phyloP scores from a whole-genome alignment of 2,797 vertebrate species.

The Pipistrellus kuhlii region DNA sequence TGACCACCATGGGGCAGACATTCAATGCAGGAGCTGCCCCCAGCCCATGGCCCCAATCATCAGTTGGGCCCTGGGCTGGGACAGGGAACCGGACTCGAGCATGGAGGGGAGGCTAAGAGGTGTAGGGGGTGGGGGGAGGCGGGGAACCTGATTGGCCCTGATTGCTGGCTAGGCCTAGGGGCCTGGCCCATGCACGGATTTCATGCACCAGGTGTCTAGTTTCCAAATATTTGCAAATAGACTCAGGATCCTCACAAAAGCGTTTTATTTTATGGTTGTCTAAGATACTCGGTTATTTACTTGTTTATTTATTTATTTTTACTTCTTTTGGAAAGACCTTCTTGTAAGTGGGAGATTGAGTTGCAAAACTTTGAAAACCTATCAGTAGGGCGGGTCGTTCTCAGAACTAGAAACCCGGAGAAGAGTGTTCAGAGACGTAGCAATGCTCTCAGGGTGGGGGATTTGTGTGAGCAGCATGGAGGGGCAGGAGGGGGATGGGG shows the following conservation, averaged over 20 bases:
- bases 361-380: background rate
- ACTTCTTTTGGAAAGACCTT: constrained; percentile 6
- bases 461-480: background rate
- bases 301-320: background rate
- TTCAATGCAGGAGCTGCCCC: no score
- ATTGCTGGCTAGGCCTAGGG: no score
- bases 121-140: no score
- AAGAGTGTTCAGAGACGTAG: fast-evolving
- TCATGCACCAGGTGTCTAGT: no score
- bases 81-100: no score
- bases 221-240: background rate
- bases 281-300: background rate
- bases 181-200: no score
- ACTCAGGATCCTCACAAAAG: background rate
- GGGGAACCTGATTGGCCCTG: no score
- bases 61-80: no score
- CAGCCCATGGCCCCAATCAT: no score
- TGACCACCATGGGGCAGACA: no score
- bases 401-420: background rate
- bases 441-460: background rate
- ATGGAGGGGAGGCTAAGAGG: no score
- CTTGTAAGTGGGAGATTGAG: background rate
- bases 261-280: background rate
- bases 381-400: background rate
- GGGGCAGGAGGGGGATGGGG: fast-evolving